phyloP scores from a whole-genome alignment of 1,140 invertebrate species.

The Grapholita molesta region DNA sequence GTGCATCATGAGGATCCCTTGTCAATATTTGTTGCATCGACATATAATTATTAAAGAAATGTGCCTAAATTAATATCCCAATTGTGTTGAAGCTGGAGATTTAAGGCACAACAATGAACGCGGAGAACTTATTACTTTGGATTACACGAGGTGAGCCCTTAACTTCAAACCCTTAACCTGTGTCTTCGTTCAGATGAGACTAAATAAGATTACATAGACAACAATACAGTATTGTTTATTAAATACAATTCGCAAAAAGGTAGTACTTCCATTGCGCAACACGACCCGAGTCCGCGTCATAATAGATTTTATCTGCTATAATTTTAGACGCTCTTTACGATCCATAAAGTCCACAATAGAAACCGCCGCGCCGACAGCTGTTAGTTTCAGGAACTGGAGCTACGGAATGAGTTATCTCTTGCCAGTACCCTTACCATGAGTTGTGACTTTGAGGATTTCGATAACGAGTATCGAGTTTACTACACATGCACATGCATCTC shows the following conservation, averaged over 20 bases:
- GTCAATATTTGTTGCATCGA: neutral
- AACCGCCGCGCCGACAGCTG: slow-evolving; percentile 40
- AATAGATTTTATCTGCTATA: slow-evolving; percentile 18
- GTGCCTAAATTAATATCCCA: too few relatives aligned
- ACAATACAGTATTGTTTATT: too few relatives aligned
- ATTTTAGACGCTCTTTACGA: slow-evolving; percentile 59
- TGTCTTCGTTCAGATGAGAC: too few relatives aligned
- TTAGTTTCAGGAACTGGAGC: slow-evolving; percentile 30
- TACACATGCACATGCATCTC: too few relatives aligned
- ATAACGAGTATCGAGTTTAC: too few relatives aligned
- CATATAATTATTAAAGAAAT: neutral
- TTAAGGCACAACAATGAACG: too few relatives aligned
- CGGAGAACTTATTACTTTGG: too few relatives aligned
- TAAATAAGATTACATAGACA: too few relatives aligned
- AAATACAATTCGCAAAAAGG: neutral
- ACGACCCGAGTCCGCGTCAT: neutral
- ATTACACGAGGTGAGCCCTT: too few relatives aligned
- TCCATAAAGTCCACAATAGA: slow-evolving; percentile 57
- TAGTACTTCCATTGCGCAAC: neutral
- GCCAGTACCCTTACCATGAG: neutral
- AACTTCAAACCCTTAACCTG: too few relatives aligned
- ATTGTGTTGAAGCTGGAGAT: too few relatives aligned
- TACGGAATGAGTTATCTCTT: slow-evolving; percentile 19
- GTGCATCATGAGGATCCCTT: neutral
- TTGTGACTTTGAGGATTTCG: too few relatives aligned